Conservation (phyloP, 2,888 invertebrate genomes). For the Drosophila longiperda region DNA sequence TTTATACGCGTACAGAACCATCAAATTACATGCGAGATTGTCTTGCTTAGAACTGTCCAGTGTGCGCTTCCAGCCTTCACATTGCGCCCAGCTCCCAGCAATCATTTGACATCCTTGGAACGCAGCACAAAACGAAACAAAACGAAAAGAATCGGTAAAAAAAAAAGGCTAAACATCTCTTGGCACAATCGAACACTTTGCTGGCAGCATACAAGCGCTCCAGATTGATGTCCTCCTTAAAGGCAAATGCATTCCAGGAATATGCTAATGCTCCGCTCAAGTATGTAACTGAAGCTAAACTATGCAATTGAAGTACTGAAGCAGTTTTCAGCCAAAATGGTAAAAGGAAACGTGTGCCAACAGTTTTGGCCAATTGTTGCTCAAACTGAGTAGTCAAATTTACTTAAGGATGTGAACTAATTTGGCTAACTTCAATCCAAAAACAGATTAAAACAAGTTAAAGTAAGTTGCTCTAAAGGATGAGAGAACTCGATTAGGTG, state of each 20-base stretch:
- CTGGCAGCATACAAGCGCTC: slow-evolving; percentile 31
- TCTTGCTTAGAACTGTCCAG: slow-evolving; percentile 27
- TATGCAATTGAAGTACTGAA: background rate
- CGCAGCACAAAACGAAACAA: slow-evolving; percentile 3
- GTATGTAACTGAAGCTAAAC: background rate
- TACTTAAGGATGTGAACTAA: background rate
- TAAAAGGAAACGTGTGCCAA: slow-evolving; percentile 18
- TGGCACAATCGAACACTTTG: slow-evolving; percentile 34
- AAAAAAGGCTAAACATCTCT: slow-evolving; percentile 3
- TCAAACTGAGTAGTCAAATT: no score
- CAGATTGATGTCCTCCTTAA: slow-evolving; percentile 55
- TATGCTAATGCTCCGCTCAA: slow-evolving; percentile 47
- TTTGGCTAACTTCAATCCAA: background rate
- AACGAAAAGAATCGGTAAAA: background rate
- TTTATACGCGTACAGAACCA: slow-evolving; percentile 45
- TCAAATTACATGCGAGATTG: slow-evolving; percentile 47
- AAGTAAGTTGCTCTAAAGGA: background rate
- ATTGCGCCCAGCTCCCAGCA: background rate
- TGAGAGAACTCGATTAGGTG: background rate
- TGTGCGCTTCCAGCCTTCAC: slow-evolving; percentile 10
- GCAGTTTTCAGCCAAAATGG: background rate
- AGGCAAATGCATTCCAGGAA: slow-evolving; percentile 49
- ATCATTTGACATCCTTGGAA: slow-evolving; percentile 38
- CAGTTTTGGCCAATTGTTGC: background rate
- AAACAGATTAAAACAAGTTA: background rate